Percentiles rank a stretch among this genome's conserved stretches.
These are phyloP conservation scores for Podiceps cristatus DNA, from an alignment of 2,113 vertebrate genomes.

Conservation along the genomic window DNA sequence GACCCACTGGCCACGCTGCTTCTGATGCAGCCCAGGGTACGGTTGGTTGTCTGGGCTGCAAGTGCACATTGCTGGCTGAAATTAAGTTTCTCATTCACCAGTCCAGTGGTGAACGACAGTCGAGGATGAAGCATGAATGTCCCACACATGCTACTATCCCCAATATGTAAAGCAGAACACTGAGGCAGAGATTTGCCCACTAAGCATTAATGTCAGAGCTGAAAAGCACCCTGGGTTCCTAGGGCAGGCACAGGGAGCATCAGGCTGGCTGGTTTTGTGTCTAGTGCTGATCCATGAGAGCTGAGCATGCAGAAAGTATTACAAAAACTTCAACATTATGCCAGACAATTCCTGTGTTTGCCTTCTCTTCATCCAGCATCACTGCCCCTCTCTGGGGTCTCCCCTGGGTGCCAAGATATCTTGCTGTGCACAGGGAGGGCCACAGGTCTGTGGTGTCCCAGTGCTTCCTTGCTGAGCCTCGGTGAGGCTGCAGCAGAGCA, in stretches of 20 bases:
- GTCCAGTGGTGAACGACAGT: background rate
- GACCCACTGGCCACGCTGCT: too few relatives aligned
- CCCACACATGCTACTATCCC: background rate
- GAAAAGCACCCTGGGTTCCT: background rate
- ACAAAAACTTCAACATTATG: background rate
- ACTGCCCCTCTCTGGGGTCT: background rate
- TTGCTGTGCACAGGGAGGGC: background rate
- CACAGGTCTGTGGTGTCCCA: background rate
- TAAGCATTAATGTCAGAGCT: background rate
- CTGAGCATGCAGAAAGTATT: background rate
- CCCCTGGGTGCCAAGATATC: background rate
- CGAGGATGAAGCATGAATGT: background rate
- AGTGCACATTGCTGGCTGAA: too few relatives aligned
- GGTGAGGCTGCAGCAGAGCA: background rate
- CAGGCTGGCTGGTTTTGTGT: background rate
- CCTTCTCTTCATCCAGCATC: background rate
- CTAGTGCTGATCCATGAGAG: background rate
- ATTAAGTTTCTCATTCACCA: too few relatives aligned
- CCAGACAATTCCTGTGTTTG: background rate
- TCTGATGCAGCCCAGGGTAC: too few relatives aligned
- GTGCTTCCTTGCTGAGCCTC: background rate
- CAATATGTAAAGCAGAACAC: background rate
- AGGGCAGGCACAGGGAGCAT: background rate
- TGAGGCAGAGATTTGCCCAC: background rate
- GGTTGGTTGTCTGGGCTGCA: too few relatives aligned